phyloP scores from a whole-genome alignment of 2,888 invertebrate species.

The Spialia ferax region DNA sequence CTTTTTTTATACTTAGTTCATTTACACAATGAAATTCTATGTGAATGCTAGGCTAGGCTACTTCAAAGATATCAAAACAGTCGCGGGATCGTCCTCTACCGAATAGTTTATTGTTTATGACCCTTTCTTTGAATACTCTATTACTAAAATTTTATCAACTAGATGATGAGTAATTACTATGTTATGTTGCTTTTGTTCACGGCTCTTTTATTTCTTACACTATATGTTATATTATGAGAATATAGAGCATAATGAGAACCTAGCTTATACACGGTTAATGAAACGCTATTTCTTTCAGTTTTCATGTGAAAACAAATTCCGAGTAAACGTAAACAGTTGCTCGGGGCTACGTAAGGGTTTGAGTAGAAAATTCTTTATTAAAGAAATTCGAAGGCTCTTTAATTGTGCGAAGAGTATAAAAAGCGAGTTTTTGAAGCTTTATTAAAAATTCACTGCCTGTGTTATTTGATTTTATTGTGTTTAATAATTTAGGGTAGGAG shows the following conservation, averaged over 20 bases:
- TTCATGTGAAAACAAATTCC: neutral
- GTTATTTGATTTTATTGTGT: neutral
- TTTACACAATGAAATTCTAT: no score
- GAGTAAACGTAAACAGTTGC: neutral
- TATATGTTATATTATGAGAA: neutral
- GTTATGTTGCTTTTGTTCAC: neutral
- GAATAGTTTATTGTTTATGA: no score
- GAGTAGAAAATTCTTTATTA: neutral
- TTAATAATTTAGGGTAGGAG: neutral
- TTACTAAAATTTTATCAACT: neutral
- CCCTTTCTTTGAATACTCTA: neutral
- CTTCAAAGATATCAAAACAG: no score
- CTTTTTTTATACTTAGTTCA: no score
- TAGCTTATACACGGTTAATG: slow-evolving; percentile 3
- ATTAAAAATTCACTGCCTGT: neutral
- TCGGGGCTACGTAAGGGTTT: neutral
- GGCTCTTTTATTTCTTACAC: slow-evolving; percentile 12
- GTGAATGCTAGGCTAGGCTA: no score
- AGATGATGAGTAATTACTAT: slow-evolving; percentile 3
- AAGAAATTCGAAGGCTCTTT: neutral
- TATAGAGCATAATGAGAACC: neutral
- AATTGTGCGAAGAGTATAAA: neutral
- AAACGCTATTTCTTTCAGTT: slow-evolving; percentile 12
- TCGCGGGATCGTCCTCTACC: no score
- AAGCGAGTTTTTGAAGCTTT: neutral